Conservation (phyloP, 2,888 invertebrate species). For the Abrostola triplasia region DNA sequence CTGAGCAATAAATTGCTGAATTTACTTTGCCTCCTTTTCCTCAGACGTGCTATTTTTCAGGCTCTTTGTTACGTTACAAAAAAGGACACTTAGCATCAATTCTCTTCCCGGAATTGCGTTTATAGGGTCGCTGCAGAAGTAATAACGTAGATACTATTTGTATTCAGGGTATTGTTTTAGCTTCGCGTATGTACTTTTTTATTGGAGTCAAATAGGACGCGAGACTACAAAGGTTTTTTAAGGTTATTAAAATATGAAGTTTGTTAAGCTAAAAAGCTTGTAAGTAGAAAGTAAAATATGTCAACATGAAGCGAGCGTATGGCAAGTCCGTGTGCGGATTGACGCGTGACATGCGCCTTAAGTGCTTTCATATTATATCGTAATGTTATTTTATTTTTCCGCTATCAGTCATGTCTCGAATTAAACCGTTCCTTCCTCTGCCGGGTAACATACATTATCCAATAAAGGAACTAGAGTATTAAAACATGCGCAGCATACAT, state of each 20-base stretch:
- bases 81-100: conserved; percentile 78
- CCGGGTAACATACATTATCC: conserved; percentile 16
- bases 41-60: conserved; percentile 83
- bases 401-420: conserved; percentile 44
- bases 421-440: conserved; percentile 34
- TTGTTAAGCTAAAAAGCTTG: conserved; percentile 19
- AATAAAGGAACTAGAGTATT: conserved; percentile 20
- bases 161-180: conserved; percentile 24
- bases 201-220: conserved; percentile 7
- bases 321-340: conserved; percentile 53
- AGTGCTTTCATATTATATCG: conserved; percentile 62
- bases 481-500: conserved; percentile 13
- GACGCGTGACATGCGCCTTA: conserved; percentile 62
- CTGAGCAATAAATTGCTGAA: conserved; percentile 84
- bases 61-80: conserved; percentile 80
- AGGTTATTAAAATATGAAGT: conserved; percentile 19
- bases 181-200: background rate
- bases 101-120: conserved; percentile 70
- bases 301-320: conserved; percentile 43
- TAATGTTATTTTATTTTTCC: conserved; percentile 55
- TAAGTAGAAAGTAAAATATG: conserved; percentile 50
- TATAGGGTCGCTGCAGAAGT: conserved; percentile 44
- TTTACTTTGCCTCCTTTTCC: conserved; percentile 80
- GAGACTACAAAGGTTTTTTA: background rate
- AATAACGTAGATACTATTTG: conserved; percentile 34